phyloP scores from a whole-genome alignment of 2,113 vertebrate species.

The Nothobranchius kuhntae region DNA sequence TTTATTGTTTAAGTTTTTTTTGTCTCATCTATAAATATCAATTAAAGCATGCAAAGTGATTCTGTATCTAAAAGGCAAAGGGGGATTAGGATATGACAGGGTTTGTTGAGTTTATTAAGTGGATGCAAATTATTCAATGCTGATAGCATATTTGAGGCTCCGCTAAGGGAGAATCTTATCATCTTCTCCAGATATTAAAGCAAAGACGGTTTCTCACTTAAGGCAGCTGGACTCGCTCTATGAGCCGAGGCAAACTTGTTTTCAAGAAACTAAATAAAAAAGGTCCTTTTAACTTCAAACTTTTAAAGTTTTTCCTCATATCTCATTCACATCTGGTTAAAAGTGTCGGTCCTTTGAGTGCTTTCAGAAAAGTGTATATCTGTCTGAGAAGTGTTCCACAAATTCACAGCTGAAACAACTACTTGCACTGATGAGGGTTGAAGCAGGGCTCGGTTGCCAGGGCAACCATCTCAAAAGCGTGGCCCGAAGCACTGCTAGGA shows the following conservation, averaged over 20 bases:
- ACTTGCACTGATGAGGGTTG: background rate
- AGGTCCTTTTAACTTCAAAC: too few species aligned
- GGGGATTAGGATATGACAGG: conserved; percentile 64
- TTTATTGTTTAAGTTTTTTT: background rate
- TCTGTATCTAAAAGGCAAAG: conserved; percentile 56
- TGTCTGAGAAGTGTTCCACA: background rate
- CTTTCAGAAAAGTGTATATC: background rate
- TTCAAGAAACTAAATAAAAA: too few species aligned
- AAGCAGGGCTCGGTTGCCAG: background rate
- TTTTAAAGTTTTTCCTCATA: too few species aligned
- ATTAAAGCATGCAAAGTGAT: conserved; percentile 46
- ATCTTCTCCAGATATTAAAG: conserved; percentile 43
- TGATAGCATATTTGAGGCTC: conserved; percentile 37
- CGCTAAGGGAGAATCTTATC: conserved; percentile 55
- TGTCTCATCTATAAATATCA: conserved; percentile 54
- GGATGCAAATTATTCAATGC: conserved; percentile 56
- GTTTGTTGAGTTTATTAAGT: conserved; percentile 64
- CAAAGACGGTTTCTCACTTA: conserved; percentile 25
- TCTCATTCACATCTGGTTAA: too few species aligned
- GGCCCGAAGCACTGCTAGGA: background rate
- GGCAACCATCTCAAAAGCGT: background rate
- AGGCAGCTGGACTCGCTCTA: conserved; percentile 10
- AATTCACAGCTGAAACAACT: conserved; percentile 3
- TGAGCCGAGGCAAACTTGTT: background rate
- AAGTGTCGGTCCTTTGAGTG: too few species aligned